These are phyloP conservation scores for Raja brachyura DNA, from an alignment of 2,113 vertebrate species.

Conservation along the genomic window DNA sequence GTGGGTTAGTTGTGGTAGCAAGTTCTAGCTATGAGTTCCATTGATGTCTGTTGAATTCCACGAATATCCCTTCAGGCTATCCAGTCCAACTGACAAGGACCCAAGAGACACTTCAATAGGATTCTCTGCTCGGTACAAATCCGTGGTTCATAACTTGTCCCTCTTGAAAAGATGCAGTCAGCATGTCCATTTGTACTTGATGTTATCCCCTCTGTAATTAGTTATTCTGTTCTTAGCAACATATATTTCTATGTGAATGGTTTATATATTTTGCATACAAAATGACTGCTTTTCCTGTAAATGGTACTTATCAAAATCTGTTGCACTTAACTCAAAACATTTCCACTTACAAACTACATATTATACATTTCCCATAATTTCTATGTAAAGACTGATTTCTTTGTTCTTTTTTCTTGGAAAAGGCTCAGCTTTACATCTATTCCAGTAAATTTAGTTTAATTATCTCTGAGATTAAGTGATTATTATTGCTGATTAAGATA, in stretches of 20 bases:
- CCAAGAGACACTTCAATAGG: not conserved
- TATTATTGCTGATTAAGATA: too few relatives aligned
- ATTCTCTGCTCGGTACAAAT: not conserved
- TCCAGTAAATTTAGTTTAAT: not conserved
- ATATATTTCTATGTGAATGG: not conserved
- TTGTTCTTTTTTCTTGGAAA: not conserved
- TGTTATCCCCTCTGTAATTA: not conserved
- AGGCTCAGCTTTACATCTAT: not conserved
- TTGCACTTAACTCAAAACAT: not conserved
- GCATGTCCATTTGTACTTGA: not conserved
- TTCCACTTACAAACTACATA: too few relatives aligned
- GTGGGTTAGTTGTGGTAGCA: too few relatives aligned
- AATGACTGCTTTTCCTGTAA: not conserved
- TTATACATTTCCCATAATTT: not conserved
- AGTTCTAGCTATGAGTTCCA: too few relatives aligned
- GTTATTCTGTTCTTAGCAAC: not conserved
- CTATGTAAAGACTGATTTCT: not conserved
- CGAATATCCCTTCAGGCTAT: not conserved
- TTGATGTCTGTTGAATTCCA: too few relatives aligned
- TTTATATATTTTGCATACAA: not conserved
- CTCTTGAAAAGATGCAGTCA: not conserved
- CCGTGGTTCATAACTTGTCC: not conserved
- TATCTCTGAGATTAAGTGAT: too few relatives aligned
- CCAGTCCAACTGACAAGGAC: not conserved
- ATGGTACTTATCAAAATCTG: not conserved